These are phyloP conservation scores for Phengaris arion DNA, from an alignment of 2,888 invertebrate species.

Conservation along the genomic window DNA sequence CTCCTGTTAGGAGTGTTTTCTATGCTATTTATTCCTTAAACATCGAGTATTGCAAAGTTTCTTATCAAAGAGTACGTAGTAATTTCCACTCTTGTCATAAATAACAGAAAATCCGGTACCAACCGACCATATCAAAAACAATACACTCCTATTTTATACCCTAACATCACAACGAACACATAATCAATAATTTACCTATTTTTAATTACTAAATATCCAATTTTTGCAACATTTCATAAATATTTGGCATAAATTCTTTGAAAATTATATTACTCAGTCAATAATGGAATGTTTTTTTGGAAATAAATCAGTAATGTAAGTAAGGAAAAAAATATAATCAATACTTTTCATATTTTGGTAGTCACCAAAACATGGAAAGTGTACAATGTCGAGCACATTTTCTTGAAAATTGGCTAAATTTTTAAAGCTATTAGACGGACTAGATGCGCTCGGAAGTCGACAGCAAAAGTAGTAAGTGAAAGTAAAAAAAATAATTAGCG, in stretches of 20 bases:
- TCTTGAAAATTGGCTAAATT: not conserved
- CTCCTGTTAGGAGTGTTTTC: no score
- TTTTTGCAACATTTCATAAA: constrained; percentile 1
- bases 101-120: not conserved
- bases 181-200: not conserved
- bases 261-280: not conserved
- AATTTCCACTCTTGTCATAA: not conserved
- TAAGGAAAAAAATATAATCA: no score
- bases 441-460: not conserved
- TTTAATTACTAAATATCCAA: not conserved
- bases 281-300: constrained; percentile 5
- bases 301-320: not conserved
- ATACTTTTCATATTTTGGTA: no score
- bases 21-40: not conserved
- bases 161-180: constrained; percentile 21
- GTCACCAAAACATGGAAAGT: not conserved
- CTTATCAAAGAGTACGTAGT: not conserved
- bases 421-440: not conserved
- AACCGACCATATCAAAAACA: constrained; percentile 7
- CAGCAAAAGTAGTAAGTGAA: not conserved
- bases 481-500: not conserved
- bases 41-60: not conserved
- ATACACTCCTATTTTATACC: not conserved
- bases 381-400: not conserved
- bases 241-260: constrained; percentile 17